Evolutionary conservation across 2,888 invertebrate genomes (phyloP).

Genomic region (Limenitis camilla): DNA sequence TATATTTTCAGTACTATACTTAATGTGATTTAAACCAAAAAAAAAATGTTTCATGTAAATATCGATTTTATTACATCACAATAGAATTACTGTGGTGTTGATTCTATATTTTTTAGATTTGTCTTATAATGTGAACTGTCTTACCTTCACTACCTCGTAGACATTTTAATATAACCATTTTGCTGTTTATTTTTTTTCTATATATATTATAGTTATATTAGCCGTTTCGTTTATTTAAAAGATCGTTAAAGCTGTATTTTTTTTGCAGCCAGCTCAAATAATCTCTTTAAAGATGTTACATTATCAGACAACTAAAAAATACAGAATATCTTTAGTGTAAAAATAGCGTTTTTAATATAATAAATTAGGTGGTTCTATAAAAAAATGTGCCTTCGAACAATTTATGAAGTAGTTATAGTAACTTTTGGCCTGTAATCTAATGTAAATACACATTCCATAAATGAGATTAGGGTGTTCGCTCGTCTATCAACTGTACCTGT

Average conservation of each 20-base stretch:
- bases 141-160: too few relatives aligned
- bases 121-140: too few relatives aligned
- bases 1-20: slow-evolving; percentile 63
- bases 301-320: slow-evolving; percentile 3
- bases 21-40: slow-evolving; percentile 72
- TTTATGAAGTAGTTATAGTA: slow-evolving; percentile 58
- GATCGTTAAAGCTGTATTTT: too few relatives aligned
- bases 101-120: too few relatives aligned
- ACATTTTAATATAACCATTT: too few relatives aligned
- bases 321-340: slow-evolving; percentile 15
- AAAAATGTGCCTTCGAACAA: slow-evolving; percentile 70
- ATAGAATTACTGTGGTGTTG: slow-evolving; percentile 3
- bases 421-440: slow-evolving; percentile 50
- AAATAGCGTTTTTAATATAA: slow-evolving; percentile 24
- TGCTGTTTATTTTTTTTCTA: too few relatives aligned
- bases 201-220: too few relatives aligned
- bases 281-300: too few relatives aligned
- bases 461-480: background rate
- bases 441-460: slow-evolving; percentile 41
- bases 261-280: too few relatives aligned
- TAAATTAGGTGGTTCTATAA: slow-evolving; percentile 55
- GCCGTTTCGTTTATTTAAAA: too few relatives aligned
- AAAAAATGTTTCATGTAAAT: slow-evolving; percentile 35
- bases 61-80: slow-evolving; percentile 20
- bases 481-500: too few relatives aligned